Conservation (phyloP, 2,888 invertebrate species). For the Lydus trimaculatus region DNA sequence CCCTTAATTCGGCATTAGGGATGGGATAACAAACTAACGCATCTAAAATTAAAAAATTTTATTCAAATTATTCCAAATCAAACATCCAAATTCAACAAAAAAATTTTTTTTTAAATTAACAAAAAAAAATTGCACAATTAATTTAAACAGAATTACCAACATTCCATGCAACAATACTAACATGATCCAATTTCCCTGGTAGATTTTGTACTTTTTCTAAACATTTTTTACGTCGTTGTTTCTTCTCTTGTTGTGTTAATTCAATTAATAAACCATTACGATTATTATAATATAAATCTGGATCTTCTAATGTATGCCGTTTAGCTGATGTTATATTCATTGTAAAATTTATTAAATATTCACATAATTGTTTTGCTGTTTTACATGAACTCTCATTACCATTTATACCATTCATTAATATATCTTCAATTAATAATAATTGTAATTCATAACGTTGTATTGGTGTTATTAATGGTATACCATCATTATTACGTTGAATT, state of each 20-base stretch:
- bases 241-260: conserved; percentile 69
- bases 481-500: conserved; percentile 63
- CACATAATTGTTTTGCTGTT: conserved; percentile 72
- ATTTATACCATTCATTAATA: conserved; percentile 66
- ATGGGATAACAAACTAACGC: too few species aligned
- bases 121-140: neutral
- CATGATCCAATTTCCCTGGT: conserved; percentile 90
- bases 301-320: conserved; percentile 81
- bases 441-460: conserved; percentile 79
- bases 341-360: conserved; percentile 79
- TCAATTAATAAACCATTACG: conserved; percentile 66
- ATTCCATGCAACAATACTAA: conserved; percentile 82
- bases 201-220: conserved; percentile 75
- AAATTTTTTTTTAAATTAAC: neutral
- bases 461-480: conserved; percentile 65
- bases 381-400: conserved; percentile 67
- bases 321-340: conserved; percentile 82
- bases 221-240: conserved; percentile 72
- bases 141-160: conserved; percentile 62
- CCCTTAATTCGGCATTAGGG: too few species aligned
- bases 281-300: conserved; percentile 74
- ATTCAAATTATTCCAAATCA: neutral
- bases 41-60: too few species aligned
- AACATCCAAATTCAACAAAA: neutral
- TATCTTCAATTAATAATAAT: conserved; percentile 76